A percentile compares a stretch with the other conserved stretches of the same genome.
Evolutionary conservation across 1,140 invertebrate genomes (phyloP).

Genomic region (Lineus longissimus): DNA sequence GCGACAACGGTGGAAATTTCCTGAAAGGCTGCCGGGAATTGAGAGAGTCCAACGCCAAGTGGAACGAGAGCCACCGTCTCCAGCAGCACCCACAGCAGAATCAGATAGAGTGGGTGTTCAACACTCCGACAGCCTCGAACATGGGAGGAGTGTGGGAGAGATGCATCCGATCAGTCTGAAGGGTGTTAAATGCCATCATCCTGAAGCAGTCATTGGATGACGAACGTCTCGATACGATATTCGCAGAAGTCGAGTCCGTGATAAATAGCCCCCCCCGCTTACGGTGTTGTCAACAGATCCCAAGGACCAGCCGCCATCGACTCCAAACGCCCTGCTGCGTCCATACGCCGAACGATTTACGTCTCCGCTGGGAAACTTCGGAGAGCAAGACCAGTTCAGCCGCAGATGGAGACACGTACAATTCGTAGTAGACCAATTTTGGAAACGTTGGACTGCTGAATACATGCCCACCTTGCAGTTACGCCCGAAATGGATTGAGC

Average conservation of each 20-base stretch:
- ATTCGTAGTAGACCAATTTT: neutral
- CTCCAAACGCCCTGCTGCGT: conserved; percentile 7
- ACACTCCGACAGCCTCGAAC: neutral
- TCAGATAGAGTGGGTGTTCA: conserved; percentile 9
- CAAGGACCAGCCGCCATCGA: neutral
- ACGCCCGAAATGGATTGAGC: neutral
- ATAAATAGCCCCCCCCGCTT: conserved; percentile 4
- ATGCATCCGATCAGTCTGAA: neutral
- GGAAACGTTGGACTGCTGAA: neutral
- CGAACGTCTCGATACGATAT: neutral
- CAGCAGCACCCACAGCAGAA: too few species aligned
- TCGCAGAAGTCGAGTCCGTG: conserved; percentile 11
- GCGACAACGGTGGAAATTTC: conserved; percentile 12
- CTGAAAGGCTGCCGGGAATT: neutral
- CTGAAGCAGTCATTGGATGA: conserved; percentile 10
- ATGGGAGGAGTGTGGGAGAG: conserved; percentile 1
- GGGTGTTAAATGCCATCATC: neutral
- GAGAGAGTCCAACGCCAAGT: too few species aligned
- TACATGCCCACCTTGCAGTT: neutral
- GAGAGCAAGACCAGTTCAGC: neutral
- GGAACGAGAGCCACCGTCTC: too few species aligned
- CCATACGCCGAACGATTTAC: neutral
- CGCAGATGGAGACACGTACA: conserved; percentile 7
- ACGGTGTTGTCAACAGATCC: neutral
- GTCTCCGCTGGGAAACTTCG: conserved; percentile 1